These are phyloP conservation scores for Archips crataeganus DNA, from an alignment of 2,888 invertebrate species.

Conservation along the genomic window DNA sequence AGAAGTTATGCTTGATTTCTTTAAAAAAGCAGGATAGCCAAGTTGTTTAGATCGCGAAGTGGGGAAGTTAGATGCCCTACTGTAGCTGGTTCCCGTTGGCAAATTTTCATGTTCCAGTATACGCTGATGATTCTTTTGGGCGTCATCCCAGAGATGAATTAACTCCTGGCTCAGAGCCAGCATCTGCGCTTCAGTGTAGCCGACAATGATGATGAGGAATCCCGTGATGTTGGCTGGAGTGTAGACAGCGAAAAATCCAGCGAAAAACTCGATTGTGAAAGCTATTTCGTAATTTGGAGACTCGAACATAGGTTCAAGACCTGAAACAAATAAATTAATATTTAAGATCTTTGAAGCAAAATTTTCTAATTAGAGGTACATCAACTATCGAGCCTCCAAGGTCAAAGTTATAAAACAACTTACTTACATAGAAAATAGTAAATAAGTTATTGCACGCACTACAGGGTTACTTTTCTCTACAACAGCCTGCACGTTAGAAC, in stretches of 20 bases:
- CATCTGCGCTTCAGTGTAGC: conserved; percentile 67
- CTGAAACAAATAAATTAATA: conserved; percentile 56
- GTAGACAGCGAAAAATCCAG: conserved; percentile 54
- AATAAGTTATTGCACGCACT: no score
- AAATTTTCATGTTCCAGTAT: conserved; percentile 20
- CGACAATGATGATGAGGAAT: conserved; percentile 58
- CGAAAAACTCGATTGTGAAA: conserved; percentile 44
- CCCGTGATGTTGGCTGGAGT: conserved; percentile 56
- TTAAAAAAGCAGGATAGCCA: background rate
- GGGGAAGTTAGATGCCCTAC: background rate
- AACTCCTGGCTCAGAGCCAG: conserved; percentile 62
- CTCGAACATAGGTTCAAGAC: conserved; percentile 64
- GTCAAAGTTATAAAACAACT: no score
- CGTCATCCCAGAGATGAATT: conserved; percentile 55
- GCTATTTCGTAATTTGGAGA: conserved; percentile 67
- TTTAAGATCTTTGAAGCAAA: background rate
- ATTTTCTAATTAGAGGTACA: background rate
- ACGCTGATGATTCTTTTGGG: conserved; percentile 19
- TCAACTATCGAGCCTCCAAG: no score
- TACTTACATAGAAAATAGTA: no score
- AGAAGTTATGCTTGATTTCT: background rate
- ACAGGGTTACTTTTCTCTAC: no score
- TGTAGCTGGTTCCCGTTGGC: conserved; percentile 35
- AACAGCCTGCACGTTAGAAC: no score
- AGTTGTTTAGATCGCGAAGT: background rate